Conservation (phyloP, 1,140 invertebrate species). For the Drosophila parabipectinata region DNA sequence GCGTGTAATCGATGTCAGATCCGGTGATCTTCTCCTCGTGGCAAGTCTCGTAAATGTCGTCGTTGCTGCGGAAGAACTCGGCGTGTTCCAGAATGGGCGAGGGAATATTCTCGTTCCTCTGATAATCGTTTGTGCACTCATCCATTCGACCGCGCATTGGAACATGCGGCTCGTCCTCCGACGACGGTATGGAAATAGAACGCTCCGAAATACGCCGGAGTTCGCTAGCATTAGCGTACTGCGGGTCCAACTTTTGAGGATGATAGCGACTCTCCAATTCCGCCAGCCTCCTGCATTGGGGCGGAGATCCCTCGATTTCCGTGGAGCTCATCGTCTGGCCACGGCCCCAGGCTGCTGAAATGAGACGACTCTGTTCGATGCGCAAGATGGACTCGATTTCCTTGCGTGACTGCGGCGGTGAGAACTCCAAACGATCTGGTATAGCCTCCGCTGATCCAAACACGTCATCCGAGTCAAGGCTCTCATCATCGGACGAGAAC, state of each 20-base stretch:
- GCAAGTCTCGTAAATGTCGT: conserved; percentile 84
- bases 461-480: conserved; percentile 89
- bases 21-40: conserved; percentile 77
- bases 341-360: conserved; percentile 87
- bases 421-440: conserved; percentile 88
- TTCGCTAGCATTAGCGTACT: conserved; percentile 86
- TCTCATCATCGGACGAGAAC: conserved; percentile 89
- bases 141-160: conserved; percentile 79
- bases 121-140: conserved; percentile 86
- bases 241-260: conserved; percentile 86
- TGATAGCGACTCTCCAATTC: conserved; percentile 87
- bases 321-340: conserved; percentile 90
- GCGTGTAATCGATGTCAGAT: conserved; percentile 76
- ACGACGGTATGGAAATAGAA: conserved; percentile 89
- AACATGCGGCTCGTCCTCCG: conserved; percentile 87
- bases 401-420: conserved; percentile 88
- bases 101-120: conserved; percentile 86
- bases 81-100: conserved; percentile 86
- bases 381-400: conserved; percentile 89
- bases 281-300: conserved; percentile 86
- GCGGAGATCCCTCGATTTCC: conserved; percentile 89
- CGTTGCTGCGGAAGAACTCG: conserved; percentile 86
- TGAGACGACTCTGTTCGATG: conserved; percentile 88
- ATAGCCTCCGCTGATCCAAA: conserved; percentile 89
- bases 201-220: conserved; percentile 88